Percentiles rank a stretch among this genome's conserved stretches.
Conservation (phyloP, 2,113 vertebrate species). For the Erinaceus europaeus region DNA sequence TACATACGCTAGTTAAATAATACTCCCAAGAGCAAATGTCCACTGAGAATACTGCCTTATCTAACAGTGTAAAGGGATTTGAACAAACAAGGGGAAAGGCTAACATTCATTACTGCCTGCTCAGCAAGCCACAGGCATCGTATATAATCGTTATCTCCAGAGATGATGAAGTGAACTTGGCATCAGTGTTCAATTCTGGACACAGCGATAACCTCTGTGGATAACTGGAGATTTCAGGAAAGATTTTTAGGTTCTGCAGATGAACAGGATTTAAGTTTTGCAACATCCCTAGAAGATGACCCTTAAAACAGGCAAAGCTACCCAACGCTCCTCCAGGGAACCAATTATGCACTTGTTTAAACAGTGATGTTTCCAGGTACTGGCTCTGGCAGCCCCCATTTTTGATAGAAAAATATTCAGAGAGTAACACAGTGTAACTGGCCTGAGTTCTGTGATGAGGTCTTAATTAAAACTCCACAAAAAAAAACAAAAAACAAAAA, state of each 20-base stretch:
- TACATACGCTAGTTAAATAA: neutral
- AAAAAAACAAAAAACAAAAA: no score
- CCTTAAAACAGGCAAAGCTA: neutral
- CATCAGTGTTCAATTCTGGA: neutral
- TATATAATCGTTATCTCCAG: neutral
- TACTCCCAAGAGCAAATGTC: neutral
- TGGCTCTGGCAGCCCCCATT: neutral
- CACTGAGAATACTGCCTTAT: neutral
- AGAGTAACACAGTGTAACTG: neutral
- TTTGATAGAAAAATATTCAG: slow-evolving; percentile 40
- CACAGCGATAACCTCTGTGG: neutral
- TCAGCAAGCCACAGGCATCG: neutral
- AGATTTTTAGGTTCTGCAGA: neutral
- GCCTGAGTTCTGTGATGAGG: slow-evolving; percentile 23
- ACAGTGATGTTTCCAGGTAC: neutral
- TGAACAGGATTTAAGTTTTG: slow-evolving; percentile 4
- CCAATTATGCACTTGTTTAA: slow-evolving; percentile 16
- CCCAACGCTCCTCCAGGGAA: neutral
- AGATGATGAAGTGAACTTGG: neutral
- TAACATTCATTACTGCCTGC: neutral
- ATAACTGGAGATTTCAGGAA: neutral
- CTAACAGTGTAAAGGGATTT: neutral
- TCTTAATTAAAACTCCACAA: slow-evolving; percentile 54
- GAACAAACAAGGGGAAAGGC: neutral
- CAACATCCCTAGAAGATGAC: slow-evolving; percentile 31